A percentile compares a stretch with the other conserved stretches of the same genome.
Evolutionary conservation across 2,797 vertebrate genomes (phyloP).

Genomic region (Gobionotothen gibberifrons): DNA sequence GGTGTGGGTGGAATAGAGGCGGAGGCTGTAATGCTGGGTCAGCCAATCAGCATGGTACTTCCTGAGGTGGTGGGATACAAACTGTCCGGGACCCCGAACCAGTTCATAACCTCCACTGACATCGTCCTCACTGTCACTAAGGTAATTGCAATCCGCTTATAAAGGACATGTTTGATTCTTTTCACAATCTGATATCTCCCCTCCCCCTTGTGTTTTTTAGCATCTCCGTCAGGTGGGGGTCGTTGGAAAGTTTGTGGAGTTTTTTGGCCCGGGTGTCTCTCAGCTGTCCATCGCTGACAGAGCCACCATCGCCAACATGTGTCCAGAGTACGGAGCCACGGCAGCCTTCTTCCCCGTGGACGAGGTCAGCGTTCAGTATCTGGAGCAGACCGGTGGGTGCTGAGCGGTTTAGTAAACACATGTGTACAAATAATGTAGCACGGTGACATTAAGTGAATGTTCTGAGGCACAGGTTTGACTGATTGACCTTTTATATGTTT

Average conservation of each 20-base stretch:
- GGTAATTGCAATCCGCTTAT: constrained; percentile 76
- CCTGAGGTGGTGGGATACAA: constrained; percentile 96
- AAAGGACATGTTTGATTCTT: neutral
- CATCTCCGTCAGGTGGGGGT: constrained; percentile 93
- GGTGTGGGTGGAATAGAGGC: constrained; percentile 98
- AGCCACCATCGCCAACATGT: constrained; percentile 99
- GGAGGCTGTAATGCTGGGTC: constrained; percentile 98
- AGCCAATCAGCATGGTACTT: constrained; percentile 98
- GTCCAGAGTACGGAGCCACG: constrained; percentile 96
- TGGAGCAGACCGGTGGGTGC: constrained; percentile 91
- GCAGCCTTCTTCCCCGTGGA: constrained; percentile 97
- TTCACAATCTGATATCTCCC: neutral
- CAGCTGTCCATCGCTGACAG: constrained; percentile 96
- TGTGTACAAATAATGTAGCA: too few species aligned
- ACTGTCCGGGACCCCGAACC: constrained; percentile 87
- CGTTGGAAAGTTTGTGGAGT: constrained; percentile 97
- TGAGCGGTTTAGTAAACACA: neutral
- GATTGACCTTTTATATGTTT: neutral
- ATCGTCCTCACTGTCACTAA: constrained; percentile 98
- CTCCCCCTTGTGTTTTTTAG: constrained; percentile 49
- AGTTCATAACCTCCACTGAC: constrained; percentile 95
- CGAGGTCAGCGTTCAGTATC: constrained; percentile 90
- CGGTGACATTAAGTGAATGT: neutral
- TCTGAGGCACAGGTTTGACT: neutral
- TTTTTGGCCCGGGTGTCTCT: constrained; percentile 94